phyloP scores from a whole-genome alignment of 2,113 vertebrate genomes.

The Capreolus pygargus region DNA sequence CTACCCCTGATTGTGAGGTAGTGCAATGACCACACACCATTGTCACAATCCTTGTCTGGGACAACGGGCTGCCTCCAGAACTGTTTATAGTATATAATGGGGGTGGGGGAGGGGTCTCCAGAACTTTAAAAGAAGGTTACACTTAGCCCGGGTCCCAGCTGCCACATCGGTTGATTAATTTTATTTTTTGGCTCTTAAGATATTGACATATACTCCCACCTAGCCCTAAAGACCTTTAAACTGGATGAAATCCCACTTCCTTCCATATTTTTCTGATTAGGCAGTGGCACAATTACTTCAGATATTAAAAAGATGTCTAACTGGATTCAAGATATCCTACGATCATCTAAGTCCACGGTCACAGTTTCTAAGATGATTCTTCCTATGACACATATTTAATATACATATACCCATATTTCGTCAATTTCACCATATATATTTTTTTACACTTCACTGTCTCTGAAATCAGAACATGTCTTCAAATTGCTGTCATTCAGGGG shows the following conservation, averaged over 20 bases:
- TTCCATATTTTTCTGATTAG: not conserved
- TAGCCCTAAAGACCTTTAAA: not conserved
- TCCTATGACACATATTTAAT: not conserved
- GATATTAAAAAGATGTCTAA: not conserved
- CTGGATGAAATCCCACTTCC: not conserved
- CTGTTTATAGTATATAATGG: not conserved
- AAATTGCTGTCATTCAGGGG: not conserved
- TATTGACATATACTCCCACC: not conserved
- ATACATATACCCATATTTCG: not conserved
- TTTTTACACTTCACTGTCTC: not conserved
- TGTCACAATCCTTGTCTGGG: not conserved
- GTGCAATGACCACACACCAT: not conserved
- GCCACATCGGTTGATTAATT: not conserved
- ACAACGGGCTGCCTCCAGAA: not conserved
- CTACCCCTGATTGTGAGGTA: not conserved
- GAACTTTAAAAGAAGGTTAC: not conserved
- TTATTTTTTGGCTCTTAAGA: not conserved
- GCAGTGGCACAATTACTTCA: not conserved
- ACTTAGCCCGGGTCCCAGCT: not conserved
- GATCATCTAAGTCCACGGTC: not conserved
- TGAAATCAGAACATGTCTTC: not conserved
- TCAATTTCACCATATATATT: not conserved
- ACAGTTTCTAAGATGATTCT: not conserved
- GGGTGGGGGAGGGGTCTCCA: not conserved
- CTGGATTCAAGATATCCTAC: not conserved